Percentiles rank a stretch among this genome's conserved stretches.
phyloP scores from a whole-genome alignment of 2,888 invertebrate genomes.

The Prionchulus punctatus region DNA sequence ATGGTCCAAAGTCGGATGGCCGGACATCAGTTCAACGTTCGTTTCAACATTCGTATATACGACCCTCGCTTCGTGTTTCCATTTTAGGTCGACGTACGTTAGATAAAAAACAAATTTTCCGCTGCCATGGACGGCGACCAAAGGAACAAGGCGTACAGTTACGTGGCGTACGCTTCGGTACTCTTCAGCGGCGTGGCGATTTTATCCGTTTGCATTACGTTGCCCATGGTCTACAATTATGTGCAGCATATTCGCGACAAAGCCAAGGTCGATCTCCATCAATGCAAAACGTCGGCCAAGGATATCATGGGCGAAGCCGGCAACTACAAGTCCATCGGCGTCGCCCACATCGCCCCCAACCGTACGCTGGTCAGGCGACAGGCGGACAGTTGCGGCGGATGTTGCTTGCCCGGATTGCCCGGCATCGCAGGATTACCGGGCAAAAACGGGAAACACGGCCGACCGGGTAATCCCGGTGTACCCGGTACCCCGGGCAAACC shows the following conservation, averaged over 20 bases:
- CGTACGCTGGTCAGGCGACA: conserved; percentile 15
- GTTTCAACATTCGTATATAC: no score
- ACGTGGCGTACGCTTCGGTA: background rate
- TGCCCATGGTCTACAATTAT: conserved; percentile 3
- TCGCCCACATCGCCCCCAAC: conserved; percentile 8
- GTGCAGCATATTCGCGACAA: background rate
- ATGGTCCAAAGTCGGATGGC: no score
- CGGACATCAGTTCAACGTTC: no score
- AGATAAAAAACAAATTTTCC: no score
- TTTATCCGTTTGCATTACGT: background rate
- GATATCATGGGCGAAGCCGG: background rate
- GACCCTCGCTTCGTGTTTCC: no score
- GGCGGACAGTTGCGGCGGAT: conserved; percentile 12
- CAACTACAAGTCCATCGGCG: background rate
- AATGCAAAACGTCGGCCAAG: background rate
- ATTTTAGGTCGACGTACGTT: no score
- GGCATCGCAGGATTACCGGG: conserved; percentile 12
- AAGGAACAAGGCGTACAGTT: conserved; percentile 1
- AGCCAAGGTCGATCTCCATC: background rate
- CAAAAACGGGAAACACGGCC: conserved; percentile 7
- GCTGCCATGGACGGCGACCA: no score
- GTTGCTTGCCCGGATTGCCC: conserved; percentile 16
- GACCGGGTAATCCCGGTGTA: conserved; percentile 10
- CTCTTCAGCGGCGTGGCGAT: background rate
- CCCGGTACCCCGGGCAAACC: conserved; percentile 8